Evolutionary conservation across 1,140 invertebrate genomes (phyloP).

Genomic region (Drosophila sucinea): DNA sequence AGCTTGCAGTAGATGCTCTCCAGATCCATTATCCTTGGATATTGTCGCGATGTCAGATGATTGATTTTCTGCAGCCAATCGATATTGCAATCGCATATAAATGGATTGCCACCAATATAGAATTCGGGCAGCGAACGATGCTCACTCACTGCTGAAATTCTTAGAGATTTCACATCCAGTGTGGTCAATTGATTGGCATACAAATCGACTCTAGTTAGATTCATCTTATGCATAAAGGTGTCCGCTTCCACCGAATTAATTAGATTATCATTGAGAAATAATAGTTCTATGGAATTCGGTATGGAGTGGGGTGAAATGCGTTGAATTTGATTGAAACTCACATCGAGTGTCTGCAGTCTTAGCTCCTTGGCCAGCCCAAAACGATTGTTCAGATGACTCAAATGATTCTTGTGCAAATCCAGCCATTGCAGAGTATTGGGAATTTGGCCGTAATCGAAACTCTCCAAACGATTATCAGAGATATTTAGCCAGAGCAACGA

Average conservation of each 20-base stretch:
- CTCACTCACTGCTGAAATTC: slow-evolving; percentile 88
- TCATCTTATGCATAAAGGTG: slow-evolving; percentile 92
- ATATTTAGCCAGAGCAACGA: slow-evolving; percentile 95
- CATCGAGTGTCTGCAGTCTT: slow-evolving; percentile 90
- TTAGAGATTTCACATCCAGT: slow-evolving; percentile 91
- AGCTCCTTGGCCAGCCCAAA: slow-evolving; percentile 88
- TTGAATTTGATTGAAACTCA: slow-evolving; percentile 91
- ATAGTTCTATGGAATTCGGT: slow-evolving; percentile 90
- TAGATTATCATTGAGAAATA: slow-evolving; percentile 93
- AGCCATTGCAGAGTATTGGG: slow-evolving; percentile 93
- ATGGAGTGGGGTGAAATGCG: slow-evolving; percentile 88
- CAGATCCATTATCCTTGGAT: slow-evolving; percentile 95
- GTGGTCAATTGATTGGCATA: slow-evolving; percentile 93
- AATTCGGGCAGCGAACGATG: slow-evolving; percentile 90
- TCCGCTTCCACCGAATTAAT: slow-evolving; percentile 91
- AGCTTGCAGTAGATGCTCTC: slow-evolving; percentile 95
- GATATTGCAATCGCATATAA: slow-evolving; percentile 94
- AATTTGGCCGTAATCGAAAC: slow-evolving; percentile 95
- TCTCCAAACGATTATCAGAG: slow-evolving; percentile 94
- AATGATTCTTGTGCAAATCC: slow-evolving; percentile 94
- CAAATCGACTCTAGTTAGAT: slow-evolving; percentile 92
- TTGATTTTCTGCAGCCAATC: slow-evolving; percentile 95
- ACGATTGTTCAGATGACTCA: slow-evolving; percentile 91
- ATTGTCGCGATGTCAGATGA: slow-evolving; percentile 89
- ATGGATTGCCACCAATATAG: slow-evolving; percentile 94